A percentile compares a stretch with the other conserved stretches of the same genome.
phyloP scores from a whole-genome alignment of 37 sponge, comb jelly and placozoan species.

The Lycopodina hypogea region DNA sequence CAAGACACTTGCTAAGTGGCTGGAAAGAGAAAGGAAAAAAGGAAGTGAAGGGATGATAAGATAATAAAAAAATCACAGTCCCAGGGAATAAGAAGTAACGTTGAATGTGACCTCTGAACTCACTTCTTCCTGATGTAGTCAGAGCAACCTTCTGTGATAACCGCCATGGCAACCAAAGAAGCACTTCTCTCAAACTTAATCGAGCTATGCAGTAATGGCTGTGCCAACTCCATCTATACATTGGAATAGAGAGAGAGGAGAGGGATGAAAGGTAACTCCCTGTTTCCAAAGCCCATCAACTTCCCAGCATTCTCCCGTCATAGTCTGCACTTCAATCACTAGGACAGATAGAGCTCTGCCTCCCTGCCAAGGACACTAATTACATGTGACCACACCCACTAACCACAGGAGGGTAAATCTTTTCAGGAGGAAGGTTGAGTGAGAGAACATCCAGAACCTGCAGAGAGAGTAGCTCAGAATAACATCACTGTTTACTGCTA shows the following conservation, averaged over 20 bases:
- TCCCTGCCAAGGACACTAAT: too few species aligned
- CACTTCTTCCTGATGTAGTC: conserved; percentile 68
- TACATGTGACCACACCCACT: conserved; percentile 7
- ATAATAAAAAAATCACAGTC: not conserved
- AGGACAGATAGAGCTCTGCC: too few species aligned
- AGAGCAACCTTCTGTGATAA: conserved; percentile 86
- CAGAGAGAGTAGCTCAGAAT: not conserved
- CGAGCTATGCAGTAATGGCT: conserved; percentile 49
- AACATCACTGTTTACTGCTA: not conserved
- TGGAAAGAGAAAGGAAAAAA: too few species aligned
- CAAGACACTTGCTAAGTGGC: conserved; percentile 25
- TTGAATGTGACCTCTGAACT: not conserved
- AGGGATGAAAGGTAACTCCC: not conserved
- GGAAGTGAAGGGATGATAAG: too few species aligned
- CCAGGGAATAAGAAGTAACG: not conserved
- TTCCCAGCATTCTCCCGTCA: not conserved
- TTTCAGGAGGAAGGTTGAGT: conserved; percentile 80
- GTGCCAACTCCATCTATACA: conserved; percentile 35
- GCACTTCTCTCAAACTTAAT: conserved; percentile 61
- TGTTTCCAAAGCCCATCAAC: not conserved
- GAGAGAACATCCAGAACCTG: conserved; percentile 83
- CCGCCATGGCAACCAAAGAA: conserved; percentile 80
- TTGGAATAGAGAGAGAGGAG: not conserved
- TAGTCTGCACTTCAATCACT: not conserved
- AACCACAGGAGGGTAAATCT: conserved; percentile 73